phyloP scores from a whole-genome alignment of 2,888 invertebrate species.

The Thelaira solivaga region DNA sequence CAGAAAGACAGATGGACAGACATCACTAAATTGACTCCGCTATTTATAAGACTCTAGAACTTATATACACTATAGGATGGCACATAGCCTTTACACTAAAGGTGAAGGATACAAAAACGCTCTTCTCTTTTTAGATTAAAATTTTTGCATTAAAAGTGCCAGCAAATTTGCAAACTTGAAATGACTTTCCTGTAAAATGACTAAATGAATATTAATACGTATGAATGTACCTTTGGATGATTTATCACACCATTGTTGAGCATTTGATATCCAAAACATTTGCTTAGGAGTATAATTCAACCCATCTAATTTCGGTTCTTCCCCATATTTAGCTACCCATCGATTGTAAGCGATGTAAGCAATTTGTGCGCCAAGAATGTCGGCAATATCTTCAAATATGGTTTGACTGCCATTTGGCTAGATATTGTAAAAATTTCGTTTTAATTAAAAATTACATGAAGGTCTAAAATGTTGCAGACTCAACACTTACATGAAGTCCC shows the following conservation, averaged over 20 bases:
- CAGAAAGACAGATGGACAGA: too few species aligned
- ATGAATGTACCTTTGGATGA: conserved; percentile 82
- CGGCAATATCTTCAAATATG: conserved; percentile 96
- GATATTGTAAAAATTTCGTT: conserved; percentile 78
- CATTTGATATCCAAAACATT: conserved; percentile 90
- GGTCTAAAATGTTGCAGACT: neutral
- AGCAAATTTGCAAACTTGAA: too few species aligned
- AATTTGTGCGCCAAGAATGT: conserved; percentile 95
- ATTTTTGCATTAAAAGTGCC: too few species aligned
- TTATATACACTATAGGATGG: too few species aligned
- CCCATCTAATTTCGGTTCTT: conserved; percentile 84
- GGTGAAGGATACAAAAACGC: too few species aligned
- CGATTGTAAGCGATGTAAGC: conserved; percentile 90
- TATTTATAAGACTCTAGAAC: too few species aligned
- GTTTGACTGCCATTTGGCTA: conserved; percentile 94
- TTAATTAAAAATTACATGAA: neutral
- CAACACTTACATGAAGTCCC: conserved; percentile 77
- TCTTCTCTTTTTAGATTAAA: too few species aligned
- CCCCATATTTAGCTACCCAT: conserved; percentile 83
- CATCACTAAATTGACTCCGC: too few species aligned
- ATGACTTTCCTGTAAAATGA: too few species aligned
- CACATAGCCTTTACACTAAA: too few species aligned
- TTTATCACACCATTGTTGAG: conserved; percentile 92
- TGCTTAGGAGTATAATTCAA: conserved; percentile 83
- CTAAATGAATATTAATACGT: too few species aligned